Evolutionary conservation across 2,888 invertebrate species (phyloP).

Genomic region (Lasioglossum oenotherae): DNA sequence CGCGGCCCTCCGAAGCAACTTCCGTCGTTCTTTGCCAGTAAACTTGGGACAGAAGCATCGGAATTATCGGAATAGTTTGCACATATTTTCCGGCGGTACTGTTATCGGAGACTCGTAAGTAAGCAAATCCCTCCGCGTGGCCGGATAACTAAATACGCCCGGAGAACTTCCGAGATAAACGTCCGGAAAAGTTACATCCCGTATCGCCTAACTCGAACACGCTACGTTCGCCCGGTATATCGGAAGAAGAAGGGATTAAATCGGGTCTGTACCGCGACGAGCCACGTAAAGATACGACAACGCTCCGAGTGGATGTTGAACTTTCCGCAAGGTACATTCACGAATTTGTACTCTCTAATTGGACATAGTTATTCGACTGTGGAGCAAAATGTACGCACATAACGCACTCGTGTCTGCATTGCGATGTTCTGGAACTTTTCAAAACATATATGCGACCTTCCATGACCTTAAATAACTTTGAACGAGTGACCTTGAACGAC

Average conservation of each 20-base stretch:
- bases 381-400: neutral
- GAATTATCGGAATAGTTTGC: slow-evolving; percentile 43
- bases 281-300: neutral
- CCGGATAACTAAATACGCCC: slow-evolving; percentile 10
- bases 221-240: neutral
- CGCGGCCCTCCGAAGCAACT: slow-evolving; percentile 17
- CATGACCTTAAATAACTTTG: neutral
- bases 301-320: neutral
- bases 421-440: neutral
- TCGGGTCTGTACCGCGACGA: neutral
- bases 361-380: neutral
- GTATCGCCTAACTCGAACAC: slow-evolving; percentile 8
- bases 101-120: slow-evolving; percentile 37
- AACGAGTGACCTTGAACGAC: no score
- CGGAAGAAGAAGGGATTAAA: neutral
- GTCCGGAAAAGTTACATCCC: neutral
- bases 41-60: slow-evolving; percentile 17
- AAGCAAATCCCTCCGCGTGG: slow-evolving; percentile 14
- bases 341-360: neutral
- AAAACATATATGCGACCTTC: neutral
- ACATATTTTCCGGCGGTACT: slow-evolving; percentile 35
- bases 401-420: neutral
- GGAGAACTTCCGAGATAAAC: slow-evolving; percentile 1
- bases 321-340: neutral
- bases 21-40: slow-evolving; percentile 11